These are phyloP conservation scores for Rhinolophus ferrumequinum DNA, from an alignment of 2,113 vertebrate genomes.

Conservation along the genomic window DNA sequence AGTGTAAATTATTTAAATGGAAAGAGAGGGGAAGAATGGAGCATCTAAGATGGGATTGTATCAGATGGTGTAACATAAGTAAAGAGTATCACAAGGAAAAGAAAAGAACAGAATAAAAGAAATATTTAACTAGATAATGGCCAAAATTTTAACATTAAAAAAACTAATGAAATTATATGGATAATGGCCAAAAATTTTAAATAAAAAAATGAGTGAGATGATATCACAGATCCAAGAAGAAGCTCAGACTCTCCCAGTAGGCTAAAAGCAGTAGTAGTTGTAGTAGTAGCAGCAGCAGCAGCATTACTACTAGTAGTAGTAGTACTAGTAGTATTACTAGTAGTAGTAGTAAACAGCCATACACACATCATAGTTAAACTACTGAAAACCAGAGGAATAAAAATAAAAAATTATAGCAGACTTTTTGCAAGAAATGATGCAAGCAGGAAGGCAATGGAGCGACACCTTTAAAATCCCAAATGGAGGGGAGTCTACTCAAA, in stretches of 20 bases:
- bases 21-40: background rate
- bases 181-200: background rate
- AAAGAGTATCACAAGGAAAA: conserved; percentile 2
- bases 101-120: background rate
- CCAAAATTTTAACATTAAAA: background rate
- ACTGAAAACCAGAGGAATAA: background rate
- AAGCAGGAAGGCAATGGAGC: background rate
- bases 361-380: background rate
- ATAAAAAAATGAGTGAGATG: background rate
- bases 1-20: background rate
- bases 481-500: background rate
- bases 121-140: background rate
- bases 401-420: background rate
- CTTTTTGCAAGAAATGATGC: background rate
- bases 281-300: background rate
- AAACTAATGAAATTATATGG: background rate
- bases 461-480: background rate
- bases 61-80: background rate
- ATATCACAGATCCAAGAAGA: background rate
- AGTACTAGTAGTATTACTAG: background rate
- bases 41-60: background rate
- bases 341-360: background rate
- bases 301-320: too few species aligned
- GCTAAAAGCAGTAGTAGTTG: background rate
- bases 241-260: background rate